Conservation (phyloP, 2,888 invertebrate species). For the Eristalis intricaria region DNA sequence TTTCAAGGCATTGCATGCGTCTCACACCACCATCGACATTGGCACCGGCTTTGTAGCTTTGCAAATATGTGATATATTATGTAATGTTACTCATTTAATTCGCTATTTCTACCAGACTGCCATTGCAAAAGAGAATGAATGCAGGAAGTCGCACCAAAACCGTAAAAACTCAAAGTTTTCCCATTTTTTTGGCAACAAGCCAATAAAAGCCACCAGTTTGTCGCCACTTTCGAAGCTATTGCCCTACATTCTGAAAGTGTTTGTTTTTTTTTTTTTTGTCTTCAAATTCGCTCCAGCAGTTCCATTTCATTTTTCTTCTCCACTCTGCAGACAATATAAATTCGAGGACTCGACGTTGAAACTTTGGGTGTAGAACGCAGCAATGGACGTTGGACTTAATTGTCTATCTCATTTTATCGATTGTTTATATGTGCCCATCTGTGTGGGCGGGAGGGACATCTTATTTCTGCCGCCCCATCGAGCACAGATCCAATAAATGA, state of each 20-base stretch:
- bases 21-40: not conserved
- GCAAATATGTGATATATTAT: slow-evolving; percentile 42
- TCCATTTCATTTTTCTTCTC: slow-evolving; percentile 10
- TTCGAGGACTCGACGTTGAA: slow-evolving; percentile 37
- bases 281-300: not conserved
- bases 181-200: slow-evolving; percentile 47
- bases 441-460: slow-evolving; percentile 40
- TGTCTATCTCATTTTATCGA: slow-evolving; percentile 59
- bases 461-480: slow-evolving; percentile 60
- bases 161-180: slow-evolving; percentile 49
- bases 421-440: slow-evolving; percentile 33
- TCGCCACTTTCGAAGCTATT: slow-evolving; percentile 66
- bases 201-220: slow-evolving; percentile 66
- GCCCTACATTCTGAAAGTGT: slow-evolving; percentile 42
- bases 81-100: slow-evolving; percentile 44
- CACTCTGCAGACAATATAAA: slow-evolving; percentile 54
- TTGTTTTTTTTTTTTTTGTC: slow-evolving; percentile 4
- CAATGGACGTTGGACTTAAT: slow-evolving; percentile 65
- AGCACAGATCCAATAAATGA: slow-evolving; percentile 63
- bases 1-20: slow-evolving; percentile 1
- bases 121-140: slow-evolving; percentile 26
- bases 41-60: slow-evolving; percentile 3
- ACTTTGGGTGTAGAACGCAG: slow-evolving; percentile 51
- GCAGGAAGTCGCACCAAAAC: slow-evolving; percentile 40
- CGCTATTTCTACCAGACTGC: slow-evolving; percentile 15